Evolutionary conservation across 2,797 vertebrate genomes (phyloP).

Genomic region (Dipus sagitta): DNA sequence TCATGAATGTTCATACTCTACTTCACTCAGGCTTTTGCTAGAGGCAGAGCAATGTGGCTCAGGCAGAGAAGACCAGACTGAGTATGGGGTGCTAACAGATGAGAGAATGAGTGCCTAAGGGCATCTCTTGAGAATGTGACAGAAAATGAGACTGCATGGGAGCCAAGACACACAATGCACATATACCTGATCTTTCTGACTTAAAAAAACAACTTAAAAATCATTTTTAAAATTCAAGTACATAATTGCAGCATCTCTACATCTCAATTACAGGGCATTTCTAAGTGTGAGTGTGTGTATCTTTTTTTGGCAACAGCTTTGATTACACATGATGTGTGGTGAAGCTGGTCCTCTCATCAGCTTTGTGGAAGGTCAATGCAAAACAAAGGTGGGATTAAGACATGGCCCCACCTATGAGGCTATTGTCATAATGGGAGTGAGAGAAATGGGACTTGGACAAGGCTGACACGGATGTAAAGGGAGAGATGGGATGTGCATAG

Average conservation of each 20-base stretch:
- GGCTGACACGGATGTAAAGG: not conserved
- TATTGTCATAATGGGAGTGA: not conserved
- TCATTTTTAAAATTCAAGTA: not conserved
- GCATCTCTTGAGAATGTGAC: not conserved
- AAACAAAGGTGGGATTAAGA: not conserved
- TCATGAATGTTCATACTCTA: not conserved
- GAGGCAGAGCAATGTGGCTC: not conserved
- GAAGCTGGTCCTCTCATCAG: not conserved
- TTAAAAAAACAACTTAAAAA: not conserved
- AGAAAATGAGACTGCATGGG: not conserved
- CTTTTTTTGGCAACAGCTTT: not conserved
- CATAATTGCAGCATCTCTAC: not conserved
- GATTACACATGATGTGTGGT: not conserved
- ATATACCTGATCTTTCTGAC: not conserved
- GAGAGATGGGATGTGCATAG: not conserved
- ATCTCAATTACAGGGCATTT: not conserved
- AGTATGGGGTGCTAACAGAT: not conserved
- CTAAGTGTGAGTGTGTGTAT: not conserved
- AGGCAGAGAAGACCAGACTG: not conserved
- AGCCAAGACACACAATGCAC: not conserved
- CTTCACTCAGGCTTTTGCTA: not conserved
- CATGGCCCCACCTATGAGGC: not conserved
- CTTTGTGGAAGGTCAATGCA: not conserved
- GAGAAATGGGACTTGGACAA: not conserved
- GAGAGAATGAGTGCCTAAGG: not conserved